phyloP scores from a whole-genome alignment of 2,888 invertebrate species.

The Lasiommata megera region DNA sequence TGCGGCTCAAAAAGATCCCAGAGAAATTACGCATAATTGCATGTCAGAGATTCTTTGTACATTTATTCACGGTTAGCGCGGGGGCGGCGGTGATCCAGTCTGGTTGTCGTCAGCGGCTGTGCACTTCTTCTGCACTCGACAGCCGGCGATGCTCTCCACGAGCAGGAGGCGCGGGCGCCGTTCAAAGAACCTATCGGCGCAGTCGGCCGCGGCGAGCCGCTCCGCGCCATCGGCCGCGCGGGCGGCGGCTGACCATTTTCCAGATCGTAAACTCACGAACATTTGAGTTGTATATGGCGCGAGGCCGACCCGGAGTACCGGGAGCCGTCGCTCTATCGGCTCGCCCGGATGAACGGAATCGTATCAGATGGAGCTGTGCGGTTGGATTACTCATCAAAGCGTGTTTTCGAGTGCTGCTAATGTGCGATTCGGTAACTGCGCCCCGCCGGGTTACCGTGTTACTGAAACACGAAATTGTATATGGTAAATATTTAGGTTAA shows the following conservation, averaged over 20 bases:
- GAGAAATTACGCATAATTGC: not conserved
- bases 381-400: not conserved
- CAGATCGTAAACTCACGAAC: not conserved
- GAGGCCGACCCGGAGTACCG: not conserved
- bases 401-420: not conserved
- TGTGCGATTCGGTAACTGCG: constrained; percentile 1
- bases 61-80: not conserved
- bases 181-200: not conserved
- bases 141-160: not conserved
- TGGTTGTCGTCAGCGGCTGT: not conserved
- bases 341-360: not conserved
- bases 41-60: not conserved
- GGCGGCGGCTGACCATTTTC: not conserved
- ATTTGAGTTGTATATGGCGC: not conserved
- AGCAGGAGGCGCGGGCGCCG: not conserved
- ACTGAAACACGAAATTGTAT: not conserved
- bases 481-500: not conserved
- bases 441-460: not conserved
- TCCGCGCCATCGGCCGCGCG: not conserved
- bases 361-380: not conserved
- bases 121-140: not conserved
- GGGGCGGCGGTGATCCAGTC: not conserved
- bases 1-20: not conserved
- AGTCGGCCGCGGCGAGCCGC: not conserved
- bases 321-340: not conserved